A percentile compares a stretch with the other conserved stretches of the same genome.
phyloP scores from a whole-genome alignment of 2,797 vertebrate species.

The Leptoclinus maculatus region DNA sequence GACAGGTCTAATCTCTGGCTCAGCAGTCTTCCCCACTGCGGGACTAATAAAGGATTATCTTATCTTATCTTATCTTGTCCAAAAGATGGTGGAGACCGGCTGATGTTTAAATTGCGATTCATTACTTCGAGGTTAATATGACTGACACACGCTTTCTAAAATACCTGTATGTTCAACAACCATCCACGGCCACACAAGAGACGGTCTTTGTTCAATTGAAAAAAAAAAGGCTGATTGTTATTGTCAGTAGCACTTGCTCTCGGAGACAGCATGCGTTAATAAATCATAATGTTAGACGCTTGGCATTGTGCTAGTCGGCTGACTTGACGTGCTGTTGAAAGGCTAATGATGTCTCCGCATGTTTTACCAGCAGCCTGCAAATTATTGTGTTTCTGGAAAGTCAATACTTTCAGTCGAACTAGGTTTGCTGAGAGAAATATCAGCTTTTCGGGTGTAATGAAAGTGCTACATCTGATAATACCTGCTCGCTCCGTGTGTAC shows the following conservation, averaged over 20 bases:
- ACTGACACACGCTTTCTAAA: conserved; percentile 10
- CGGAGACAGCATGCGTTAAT: conserved; percentile 47
- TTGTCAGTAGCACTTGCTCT: conserved; percentile 34
- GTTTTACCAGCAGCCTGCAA: conserved; percentile 54
- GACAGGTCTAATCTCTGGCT: background rate
- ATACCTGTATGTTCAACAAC: conserved; percentile 17
- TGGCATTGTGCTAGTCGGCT: conserved; percentile 36
- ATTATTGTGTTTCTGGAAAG: conserved; percentile 42
- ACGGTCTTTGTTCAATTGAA: conserved; percentile 24
- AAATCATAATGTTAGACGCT: conserved; percentile 49
- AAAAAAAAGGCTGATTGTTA: conserved; percentile 34
- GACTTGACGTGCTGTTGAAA: conserved; percentile 51
- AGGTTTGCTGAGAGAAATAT: conserved; percentile 36
- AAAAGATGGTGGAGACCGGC: background rate
- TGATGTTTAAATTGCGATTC: background rate
- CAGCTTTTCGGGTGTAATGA: conserved; percentile 28
- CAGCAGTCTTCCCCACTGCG: too few species aligned
- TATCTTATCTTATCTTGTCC: too few species aligned
- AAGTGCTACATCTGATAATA: conserved; percentile 10
- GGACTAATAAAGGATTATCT: too few species aligned
- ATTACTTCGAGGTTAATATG: conserved; percentile 29
- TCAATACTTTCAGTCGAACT: conserved; percentile 35
- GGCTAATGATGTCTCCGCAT: conserved; percentile 54
- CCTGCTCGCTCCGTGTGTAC: conserved; percentile 14
- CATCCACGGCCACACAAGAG: conserved; percentile 36